Evolutionary conservation across 2,113 vertebrate species (phyloP).

Genomic region (Perca schrenkii): DNA sequence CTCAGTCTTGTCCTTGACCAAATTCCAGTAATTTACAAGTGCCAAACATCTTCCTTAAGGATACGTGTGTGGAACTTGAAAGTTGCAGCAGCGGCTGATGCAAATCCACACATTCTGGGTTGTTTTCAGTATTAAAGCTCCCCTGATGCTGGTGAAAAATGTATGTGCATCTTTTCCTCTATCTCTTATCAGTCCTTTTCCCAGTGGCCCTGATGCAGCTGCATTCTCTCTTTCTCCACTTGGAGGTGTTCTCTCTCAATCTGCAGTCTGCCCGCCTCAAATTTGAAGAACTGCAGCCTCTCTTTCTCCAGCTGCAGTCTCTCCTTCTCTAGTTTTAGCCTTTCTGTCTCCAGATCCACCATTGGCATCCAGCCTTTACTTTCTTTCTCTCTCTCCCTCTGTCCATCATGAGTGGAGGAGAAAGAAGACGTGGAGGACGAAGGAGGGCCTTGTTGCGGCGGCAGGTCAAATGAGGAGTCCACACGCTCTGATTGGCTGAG

Average conservation of each 20-base stretch:
- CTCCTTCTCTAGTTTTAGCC: conserved; percentile 93
- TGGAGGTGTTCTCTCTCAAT: conserved; percentile 94
- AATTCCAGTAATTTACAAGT: background rate
- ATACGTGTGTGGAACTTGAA: conserved; percentile 2
- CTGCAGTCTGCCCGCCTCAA: conserved; percentile 92
- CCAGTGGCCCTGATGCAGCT: conserved; percentile 82
- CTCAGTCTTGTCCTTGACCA: conserved; percentile 30
- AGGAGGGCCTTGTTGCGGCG: conserved; percentile 71
- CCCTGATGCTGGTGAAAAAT: background rate
- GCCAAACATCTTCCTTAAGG: background rate
- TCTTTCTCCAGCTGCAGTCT: conserved; percentile 93
- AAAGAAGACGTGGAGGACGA: conserved; percentile 65
- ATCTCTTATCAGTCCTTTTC: background rate
- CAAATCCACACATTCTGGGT: background rate
- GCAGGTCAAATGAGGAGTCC: conserved; percentile 56
- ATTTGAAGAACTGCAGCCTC: conserved; percentile 93
- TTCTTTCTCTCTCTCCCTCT: conserved; percentile 51
- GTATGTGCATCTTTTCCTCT: background rate
- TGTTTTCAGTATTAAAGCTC: background rate
- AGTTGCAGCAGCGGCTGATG: conserved; percentile 13
- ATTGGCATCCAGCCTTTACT: conserved; percentile 76
- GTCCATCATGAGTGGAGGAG: conserved; percentile 42
- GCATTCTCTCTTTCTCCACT: conserved; percentile 93
- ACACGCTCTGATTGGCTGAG: conserved; percentile 85
- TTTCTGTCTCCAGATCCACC: conserved; percentile 90